Evolutionary conservation across 2,797 vertebrate genomes (phyloP), one percentile per base, ranked within the genome.

Genomic region (Remorina albescens): DNA sequence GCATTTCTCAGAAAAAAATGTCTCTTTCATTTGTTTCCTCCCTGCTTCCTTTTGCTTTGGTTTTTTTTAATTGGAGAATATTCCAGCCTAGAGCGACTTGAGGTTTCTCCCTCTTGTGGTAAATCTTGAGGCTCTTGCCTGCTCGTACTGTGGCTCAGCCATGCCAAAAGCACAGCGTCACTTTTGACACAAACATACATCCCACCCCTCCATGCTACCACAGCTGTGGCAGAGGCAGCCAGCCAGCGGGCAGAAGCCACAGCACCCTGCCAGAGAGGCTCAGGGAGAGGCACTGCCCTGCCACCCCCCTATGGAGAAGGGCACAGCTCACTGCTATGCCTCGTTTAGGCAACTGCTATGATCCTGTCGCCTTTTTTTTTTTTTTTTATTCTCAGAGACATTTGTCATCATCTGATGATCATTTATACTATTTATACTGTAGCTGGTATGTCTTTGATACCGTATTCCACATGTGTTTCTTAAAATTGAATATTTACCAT

Each of bases 91-190:
- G 58, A 82, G 46, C 37, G 21, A 74, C 76, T 86, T 84, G 86
- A 90, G 85, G 84, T 87, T 89, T 91, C 69, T 82, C 70, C 84
- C 84, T 88, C 86, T 84, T 88, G 93, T 85, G 91, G 92, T 91
- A 68, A 88, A 82, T 80, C 39, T 83, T 63, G 78, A 85, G 76
- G 75, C 78, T 86, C 63, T 84, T 74, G 84, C 69, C 34, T 50
- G 83, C 81, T 88, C 84, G 55, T 16, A n/a, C 86, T 78, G 88
- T 25, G 81, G 85, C 63, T 86, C 53, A 30, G 78, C 82, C 73
- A 4, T 88, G 86, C 88, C 86, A 88, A 82, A 82, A 90, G 78
- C 56, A 46, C 82, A 82, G 83, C 79, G 69, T 91, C 90, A 89
- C 85, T 86, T 89, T 87, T 47, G 77, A 87, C 84, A 79, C 88